Base-by-base conservation (phyloP, 2,797 vertebrate genomes). In the Sebastiscus albofasciatus region DNA sequence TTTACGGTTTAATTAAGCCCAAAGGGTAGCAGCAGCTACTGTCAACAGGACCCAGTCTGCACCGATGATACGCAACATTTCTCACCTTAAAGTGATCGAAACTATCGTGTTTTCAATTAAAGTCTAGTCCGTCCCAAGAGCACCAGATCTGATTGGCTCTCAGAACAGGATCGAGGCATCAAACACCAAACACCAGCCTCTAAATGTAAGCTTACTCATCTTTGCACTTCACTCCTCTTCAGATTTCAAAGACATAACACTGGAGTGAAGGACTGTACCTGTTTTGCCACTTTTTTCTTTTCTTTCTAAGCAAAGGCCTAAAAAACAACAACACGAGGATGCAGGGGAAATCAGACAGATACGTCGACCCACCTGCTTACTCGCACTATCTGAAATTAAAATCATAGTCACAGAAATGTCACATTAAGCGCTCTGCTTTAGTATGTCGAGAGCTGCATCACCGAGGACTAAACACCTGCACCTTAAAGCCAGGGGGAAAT, bases 1-100 rank as follows among this genome's bases (percentile, higher is more conserved):
- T 26, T 81, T 79, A 27, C 2, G 0, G 4, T 80, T 71, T 75
- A 81, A 86, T 86, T 74, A 76, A 75, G 59, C 62, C 75, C 72
- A 73, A 4, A 65, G 65, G 70, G 60, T 1, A 1, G 20, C n/a
- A 20, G 18, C 46, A 24, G 64, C 14, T 72, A 56, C 26, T 55
- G 54, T 73, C 59, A 71, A 61, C 0, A 72, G 39, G 58, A 61
- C 2, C 2, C 34, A 67, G 36, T 22, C 72, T 64, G 29, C 3
- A 31, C n/a, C 1, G 5, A 73, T 55, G 54, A 65, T 39, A 14
- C 39, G 29, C 13, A 36, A 61, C 14, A 60, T 64, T 72, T 56
- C 27, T 49, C 11, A 59, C 52, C n/a, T 67, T 56, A 26, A 79
- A 77, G 33, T 39, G 22, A 3, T 6, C 0, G 0, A 59, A 81